These are phyloP conservation scores for Serranus cabrilla DNA, from an alignment of 2,797 vertebrate genomes.

Conservation along the genomic window DNA sequence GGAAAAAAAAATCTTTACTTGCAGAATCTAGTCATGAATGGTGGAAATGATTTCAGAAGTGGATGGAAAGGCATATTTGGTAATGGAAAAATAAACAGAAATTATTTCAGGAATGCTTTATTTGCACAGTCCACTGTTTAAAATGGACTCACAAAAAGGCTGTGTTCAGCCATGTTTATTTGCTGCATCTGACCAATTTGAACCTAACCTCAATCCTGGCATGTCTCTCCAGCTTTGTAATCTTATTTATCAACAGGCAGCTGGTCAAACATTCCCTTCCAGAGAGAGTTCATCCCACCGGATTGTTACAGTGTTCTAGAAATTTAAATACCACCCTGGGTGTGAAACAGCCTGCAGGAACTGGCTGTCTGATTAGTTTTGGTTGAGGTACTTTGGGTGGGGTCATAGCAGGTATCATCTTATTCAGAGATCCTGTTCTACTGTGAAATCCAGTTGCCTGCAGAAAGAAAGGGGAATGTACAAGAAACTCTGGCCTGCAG, in stretches of 20 bases:
- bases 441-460: neutral
- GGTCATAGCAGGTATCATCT: neutral
- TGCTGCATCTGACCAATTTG: constrained; percentile 14
- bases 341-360: constrained; percentile 13
- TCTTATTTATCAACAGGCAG: constrained; percentile 52
- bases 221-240: constrained; percentile 14
- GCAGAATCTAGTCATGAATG: neutral
- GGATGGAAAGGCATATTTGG: constrained; percentile 11
- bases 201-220: neutral
- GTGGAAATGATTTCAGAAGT: constrained; percentile 4
- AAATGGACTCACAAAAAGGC: neutral
- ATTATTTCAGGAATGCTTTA: constrained; percentile 30
- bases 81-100: constrained; percentile 27
- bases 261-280: constrained; percentile 61
- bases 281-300: constrained; percentile 34
- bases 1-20: neutral
- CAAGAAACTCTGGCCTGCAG: neutral
- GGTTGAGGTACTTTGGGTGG: neutral
- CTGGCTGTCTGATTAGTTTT: constrained; percentile 10
- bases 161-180: constrained; percentile 4
- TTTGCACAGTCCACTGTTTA: neutral
- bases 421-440: neutral
- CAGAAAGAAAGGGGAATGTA: neutral
- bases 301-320: constrained; percentile 20
- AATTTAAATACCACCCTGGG: constrained; percentile 28